phyloP scores from a whole-genome alignment of 2,888 invertebrate genomes.

The Micoletzkya japonica region DNA sequence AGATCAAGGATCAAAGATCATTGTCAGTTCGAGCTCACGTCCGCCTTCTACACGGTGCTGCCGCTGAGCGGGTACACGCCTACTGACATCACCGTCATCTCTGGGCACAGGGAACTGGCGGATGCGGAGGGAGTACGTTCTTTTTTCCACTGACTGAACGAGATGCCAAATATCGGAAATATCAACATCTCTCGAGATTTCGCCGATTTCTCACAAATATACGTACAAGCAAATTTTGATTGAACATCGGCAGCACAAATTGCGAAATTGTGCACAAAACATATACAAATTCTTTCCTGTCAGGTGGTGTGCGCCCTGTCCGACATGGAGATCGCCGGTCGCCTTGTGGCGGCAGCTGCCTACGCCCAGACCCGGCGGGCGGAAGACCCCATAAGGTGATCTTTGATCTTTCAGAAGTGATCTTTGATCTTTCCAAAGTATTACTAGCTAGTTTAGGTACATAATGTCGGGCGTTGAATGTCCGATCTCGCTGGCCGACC shows the following conservation, averaged over 20 bases:
- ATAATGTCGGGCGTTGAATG: slow-evolving; percentile 66
- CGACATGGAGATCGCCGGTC: slow-evolving; percentile 41
- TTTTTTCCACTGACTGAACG: background rate
- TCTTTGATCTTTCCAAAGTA: background rate
- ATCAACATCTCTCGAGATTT: background rate
- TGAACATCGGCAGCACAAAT: background rate
- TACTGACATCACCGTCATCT: slow-evolving; percentile 4
- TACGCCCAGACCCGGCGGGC: slow-evolving; percentile 8
- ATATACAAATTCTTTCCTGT: background rate
- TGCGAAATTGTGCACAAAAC: background rate
- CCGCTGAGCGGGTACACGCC: slow-evolving; percentile 66
- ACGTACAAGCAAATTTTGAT: background rate
- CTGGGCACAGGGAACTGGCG: background rate
- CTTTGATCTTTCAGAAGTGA: background rate
- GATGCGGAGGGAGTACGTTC: background rate
- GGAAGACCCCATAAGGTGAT: slow-evolving; percentile 17
- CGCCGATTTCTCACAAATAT: background rate
- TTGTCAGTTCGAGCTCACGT: slow-evolving; percentile 64
- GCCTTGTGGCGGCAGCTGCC: slow-evolving; percentile 32
- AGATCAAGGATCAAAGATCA: background rate
- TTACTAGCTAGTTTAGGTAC: slow-evolving; percentile 64
- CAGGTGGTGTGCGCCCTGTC: slow-evolving; percentile 45
- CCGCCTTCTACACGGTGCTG: slow-evolving; percentile 68
- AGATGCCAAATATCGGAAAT: background rate
- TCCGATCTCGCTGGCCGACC: slow-evolving; percentile 57